These are phyloP conservation scores for Polymixis lichenea DNA, from an alignment of 2,888 invertebrate species.

Conservation along the genomic window DNA sequence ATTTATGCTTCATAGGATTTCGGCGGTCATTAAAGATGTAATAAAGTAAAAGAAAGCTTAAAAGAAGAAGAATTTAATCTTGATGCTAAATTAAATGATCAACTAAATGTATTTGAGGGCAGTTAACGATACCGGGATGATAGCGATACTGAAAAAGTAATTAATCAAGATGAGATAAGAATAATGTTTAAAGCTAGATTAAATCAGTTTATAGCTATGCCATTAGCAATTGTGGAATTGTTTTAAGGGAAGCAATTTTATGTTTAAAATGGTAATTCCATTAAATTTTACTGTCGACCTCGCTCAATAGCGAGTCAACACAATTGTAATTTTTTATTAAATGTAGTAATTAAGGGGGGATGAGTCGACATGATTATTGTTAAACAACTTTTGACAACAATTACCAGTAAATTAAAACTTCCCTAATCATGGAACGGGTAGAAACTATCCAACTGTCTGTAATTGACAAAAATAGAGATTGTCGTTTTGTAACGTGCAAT, in stretches of 20 bases:
- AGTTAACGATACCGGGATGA: not conserved
- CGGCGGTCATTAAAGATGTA: not conserved
- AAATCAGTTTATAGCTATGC: not conserved
- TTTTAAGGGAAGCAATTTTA: not conserved
- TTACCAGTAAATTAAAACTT: not conserved
- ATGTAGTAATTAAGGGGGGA: too few relatives aligned
- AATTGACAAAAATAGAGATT: not conserved
- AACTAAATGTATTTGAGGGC: not conserved
- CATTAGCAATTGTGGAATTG: not conserved
- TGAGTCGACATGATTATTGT: not conserved
- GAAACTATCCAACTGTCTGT: not conserved
- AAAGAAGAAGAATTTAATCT: conserved; percentile 1
- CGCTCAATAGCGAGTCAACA: too few relatives aligned
- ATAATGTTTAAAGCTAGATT: not conserved
- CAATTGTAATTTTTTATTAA: too few relatives aligned
- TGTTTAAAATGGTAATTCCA: not conserved
- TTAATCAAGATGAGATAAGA: conserved; percentile 2
- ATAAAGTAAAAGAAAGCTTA: not conserved
- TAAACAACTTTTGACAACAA: too few relatives aligned
- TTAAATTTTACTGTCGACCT: not conserved
- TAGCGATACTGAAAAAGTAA: not conserved
- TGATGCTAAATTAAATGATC: conserved; percentile 4
- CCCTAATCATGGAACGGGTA: not conserved
- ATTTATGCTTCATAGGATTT: not conserved
- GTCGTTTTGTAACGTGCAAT: not conserved